phyloP scores from a whole-genome alignment of 37 sponge, comb jelly and placozoan species.

The Cladorhizidae sp. region DNA sequence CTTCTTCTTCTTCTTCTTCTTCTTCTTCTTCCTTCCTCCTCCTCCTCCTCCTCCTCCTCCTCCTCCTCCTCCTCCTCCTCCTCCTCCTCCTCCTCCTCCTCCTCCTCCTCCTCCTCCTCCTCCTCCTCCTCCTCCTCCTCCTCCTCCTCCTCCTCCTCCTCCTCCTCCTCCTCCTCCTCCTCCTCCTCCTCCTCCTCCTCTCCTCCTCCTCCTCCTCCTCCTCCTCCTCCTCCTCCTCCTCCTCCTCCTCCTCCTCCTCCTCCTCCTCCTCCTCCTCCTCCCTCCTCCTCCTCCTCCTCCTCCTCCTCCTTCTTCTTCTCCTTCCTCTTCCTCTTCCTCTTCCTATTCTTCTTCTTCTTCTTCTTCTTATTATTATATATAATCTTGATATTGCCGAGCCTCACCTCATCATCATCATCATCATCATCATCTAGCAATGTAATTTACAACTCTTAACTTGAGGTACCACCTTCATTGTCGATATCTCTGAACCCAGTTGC shows the following conservation, averaged over 20 bases:
- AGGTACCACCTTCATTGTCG: no score
- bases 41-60: neutral
- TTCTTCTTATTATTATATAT: no score
- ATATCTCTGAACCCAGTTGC: no score
- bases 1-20: no score
- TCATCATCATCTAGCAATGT: no score
- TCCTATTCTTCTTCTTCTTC: no score
- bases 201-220: neutral
- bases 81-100: neutral
- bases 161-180: neutral
- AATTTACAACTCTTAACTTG: no score
- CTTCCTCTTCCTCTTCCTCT: no score
- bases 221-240: neutral
- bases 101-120: neutral
- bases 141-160: neutral
- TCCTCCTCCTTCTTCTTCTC: conserved; percentile 32
- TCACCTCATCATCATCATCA: no score
- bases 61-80: neutral
- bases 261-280: neutral
- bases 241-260: neutral
- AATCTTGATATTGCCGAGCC: no score
- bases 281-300: conserved; percentile 18
- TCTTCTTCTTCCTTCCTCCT: neutral
- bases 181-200: neutral
- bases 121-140: neutral